These are phyloP conservation scores for Timandra comae DNA, from an alignment of 2,888 invertebrate species.

Conservation along the genomic window DNA sequence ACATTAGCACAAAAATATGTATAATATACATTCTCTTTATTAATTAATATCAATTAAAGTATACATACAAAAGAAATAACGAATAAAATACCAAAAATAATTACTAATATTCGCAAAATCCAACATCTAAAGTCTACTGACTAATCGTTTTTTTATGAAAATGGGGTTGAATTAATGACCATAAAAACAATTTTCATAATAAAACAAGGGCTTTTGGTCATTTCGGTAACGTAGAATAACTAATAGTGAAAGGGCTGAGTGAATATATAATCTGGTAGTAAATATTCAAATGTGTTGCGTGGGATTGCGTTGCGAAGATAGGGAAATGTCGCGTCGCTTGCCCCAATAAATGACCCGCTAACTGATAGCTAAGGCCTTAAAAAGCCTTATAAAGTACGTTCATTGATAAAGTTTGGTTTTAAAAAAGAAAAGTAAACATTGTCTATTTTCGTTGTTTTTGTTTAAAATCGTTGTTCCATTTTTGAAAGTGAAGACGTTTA, in stretches of 20 bases:
- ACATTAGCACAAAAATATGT: too few species aligned
- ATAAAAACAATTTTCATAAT: constrained; percentile 3
- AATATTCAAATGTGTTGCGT: constrained; percentile 47
- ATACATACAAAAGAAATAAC: too few species aligned
- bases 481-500: too few species aligned
- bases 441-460: too few species aligned
- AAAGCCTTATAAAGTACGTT: constrained; percentile 1
- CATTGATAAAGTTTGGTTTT: too few species aligned
- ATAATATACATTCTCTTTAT: too few species aligned
- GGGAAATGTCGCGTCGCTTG: constrained; percentile 28
- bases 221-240: constrained; percentile 22
- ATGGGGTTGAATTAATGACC: constrained; percentile 1
- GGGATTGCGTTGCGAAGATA: constrained; percentile 31
- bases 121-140: background rate
- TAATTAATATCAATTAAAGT: too few species aligned
- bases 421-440: too few species aligned
- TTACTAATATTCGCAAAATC: too few species aligned
- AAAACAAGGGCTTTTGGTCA: constrained; percentile 1
- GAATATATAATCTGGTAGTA: constrained; percentile 34
- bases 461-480: too few species aligned
- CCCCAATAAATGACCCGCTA: constrained; percentile 28
- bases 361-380: constrained; percentile 30
- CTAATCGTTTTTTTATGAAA: constrained; percentile 1
- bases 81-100: background rate
- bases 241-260: constrained; percentile 24